Evolutionary conservation across 1,140 invertebrate genomes (phyloP).

Genomic region (Procambarus virginalis): DNA sequence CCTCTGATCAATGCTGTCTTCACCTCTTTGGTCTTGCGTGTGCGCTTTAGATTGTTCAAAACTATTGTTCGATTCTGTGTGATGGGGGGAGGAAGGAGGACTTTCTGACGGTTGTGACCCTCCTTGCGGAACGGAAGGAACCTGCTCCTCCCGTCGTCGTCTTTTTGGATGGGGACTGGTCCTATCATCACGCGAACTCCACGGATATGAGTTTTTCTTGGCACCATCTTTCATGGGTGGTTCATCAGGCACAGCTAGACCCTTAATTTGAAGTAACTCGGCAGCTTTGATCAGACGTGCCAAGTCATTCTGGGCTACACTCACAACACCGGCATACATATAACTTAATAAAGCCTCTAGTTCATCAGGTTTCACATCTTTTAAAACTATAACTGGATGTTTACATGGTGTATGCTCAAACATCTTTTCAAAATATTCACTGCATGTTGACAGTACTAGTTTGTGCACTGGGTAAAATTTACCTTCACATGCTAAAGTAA

Average conservation of each 20-base stretch:
- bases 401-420: slow-evolving; percentile 81
- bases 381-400: slow-evolving; percentile 91
- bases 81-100: slow-evolving; percentile 42
- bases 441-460: slow-evolving; percentile 90
- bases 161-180: slow-evolving; percentile 43
- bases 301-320: slow-evolving; percentile 88
- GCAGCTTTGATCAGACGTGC: slow-evolving; percentile 86
- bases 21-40: slow-evolving; percentile 43
- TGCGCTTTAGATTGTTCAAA: slow-evolving; percentile 20
- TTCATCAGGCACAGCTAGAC: slow-evolving; percentile 75
- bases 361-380: slow-evolving; percentile 88
- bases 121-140: slow-evolving; percentile 2
- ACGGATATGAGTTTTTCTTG: slow-evolving; percentile 42
- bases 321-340: slow-evolving; percentile 94
- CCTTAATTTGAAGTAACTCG: slow-evolving; percentile 84
- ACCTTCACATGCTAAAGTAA: slow-evolving; percentile 73
- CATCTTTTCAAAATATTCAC: slow-evolving; percentile 80
- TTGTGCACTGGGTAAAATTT: slow-evolving; percentile 84
- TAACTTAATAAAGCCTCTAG: slow-evolving; percentile 91
- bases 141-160: slow-evolving; percentile 37
- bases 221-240: slow-evolving; percentile 42
- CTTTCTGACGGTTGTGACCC: slow-evolving; percentile 25
- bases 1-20: slow-evolving; percentile 23
- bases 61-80: slow-evolving; percentile 31
- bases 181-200: slow-evolving; percentile 38